Percentiles rank a stretch among this genome's conserved stretches.
Evolutionary conservation across 2,113 vertebrate species (phyloP).

Genomic region (Xiphorhynchus elegans): DNA sequence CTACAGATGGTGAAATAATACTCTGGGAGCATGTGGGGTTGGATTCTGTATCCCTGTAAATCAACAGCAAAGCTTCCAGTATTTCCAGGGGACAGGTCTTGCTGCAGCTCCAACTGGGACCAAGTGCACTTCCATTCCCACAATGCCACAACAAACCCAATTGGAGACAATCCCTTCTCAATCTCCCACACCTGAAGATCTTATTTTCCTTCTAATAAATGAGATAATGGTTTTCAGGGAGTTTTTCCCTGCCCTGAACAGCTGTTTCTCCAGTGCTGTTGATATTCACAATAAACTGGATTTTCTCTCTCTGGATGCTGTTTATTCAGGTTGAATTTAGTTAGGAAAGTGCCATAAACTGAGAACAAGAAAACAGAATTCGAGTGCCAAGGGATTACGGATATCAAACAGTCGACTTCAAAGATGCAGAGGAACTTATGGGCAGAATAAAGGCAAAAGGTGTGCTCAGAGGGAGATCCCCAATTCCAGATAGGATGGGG

Average conservation of each 20-base stretch:
- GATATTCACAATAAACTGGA: not conserved
- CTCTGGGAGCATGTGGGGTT: not conserved
- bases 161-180: not conserved
- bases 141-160: not conserved
- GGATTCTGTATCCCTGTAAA: not conserved
- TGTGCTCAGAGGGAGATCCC: not conserved
- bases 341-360: not conserved
- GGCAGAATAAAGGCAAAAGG: not conserved
- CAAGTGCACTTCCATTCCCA: not conserved
- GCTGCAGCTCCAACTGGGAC: not conserved
- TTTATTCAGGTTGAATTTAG: not conserved
- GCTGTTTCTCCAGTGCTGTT: not conserved
- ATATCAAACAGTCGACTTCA: fast-evolving
- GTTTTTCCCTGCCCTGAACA: not conserved
- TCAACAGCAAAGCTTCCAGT: not conserved
- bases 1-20: not conserved
- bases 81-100: not conserved
- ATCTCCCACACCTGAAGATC: not conserved
- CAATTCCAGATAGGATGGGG: fast-evolving
- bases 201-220: not conserved
- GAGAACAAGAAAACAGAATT: not conserved
- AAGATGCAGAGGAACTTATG: not conserved
- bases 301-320: not conserved
- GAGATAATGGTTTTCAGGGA: not conserved
- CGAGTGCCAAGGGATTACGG: fast-evolving